Conservation (phyloP, 2,888 invertebrate species). For the Oligia strigilis region DNA sequence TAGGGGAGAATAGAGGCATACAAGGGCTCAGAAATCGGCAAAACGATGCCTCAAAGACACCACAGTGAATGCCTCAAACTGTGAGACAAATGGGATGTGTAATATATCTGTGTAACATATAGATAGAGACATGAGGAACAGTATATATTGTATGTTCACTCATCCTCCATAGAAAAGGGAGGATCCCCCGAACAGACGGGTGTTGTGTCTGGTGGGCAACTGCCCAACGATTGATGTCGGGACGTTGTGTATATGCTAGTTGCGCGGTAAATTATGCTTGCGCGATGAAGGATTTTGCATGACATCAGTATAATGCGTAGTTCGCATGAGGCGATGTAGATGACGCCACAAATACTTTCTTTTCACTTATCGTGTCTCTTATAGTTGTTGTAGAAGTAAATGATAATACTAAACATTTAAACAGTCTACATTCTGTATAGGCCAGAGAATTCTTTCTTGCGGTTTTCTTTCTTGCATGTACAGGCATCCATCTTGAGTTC, state of each 20-base stretch:
- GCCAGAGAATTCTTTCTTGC: too few relatives aligned
- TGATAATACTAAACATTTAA: too few relatives aligned
- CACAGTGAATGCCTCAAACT: constrained; percentile 1
- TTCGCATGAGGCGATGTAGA: too few relatives aligned
- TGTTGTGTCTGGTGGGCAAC: not conserved
- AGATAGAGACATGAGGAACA: not conserved
- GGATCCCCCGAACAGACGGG: not conserved
- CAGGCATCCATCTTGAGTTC: too few relatives aligned
- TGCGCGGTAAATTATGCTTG: too few relatives aligned
- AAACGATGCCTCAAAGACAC: constrained; percentile 22
- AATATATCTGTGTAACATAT: not conserved
- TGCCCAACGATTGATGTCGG: not conserved
- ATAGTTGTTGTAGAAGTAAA: too few relatives aligned
- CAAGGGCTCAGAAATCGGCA: constrained; percentile 10
- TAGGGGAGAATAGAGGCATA: not conserved
- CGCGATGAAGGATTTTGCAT: too few relatives aligned
- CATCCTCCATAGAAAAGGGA: not conserved
- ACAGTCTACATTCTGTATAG: too few relatives aligned
- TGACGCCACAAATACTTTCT: too few relatives aligned
- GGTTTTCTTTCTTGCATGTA: too few relatives aligned
- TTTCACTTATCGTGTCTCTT: too few relatives aligned
- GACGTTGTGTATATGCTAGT: not conserved
- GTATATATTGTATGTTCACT: not conserved
- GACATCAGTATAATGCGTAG: too few relatives aligned
- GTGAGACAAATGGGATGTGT: constrained; percentile 4